Percentiles rank a stretch among this genome's conserved stretches.
phyloP scores from a whole-genome alignment of 1,140 invertebrate species.

The Pogonomyrmex barbatus region DNA sequence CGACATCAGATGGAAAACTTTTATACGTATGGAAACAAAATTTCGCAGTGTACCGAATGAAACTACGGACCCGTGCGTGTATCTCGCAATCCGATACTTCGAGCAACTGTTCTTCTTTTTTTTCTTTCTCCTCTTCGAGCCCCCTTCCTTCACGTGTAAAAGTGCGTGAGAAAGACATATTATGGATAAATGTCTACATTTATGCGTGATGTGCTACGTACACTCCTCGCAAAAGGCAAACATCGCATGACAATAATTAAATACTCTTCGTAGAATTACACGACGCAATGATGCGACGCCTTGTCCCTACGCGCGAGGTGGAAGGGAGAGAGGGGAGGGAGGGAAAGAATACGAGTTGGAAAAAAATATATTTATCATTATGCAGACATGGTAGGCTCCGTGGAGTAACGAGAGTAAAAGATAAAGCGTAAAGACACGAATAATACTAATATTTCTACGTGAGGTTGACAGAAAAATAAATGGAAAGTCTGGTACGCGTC shows the following conservation, averaged over 20 bases:
- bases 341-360: too few relatives aligned
- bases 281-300: background rate
- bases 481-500: background rate
- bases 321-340: background rate
- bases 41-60: background rate
- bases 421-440: background rate
- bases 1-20: background rate
- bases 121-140: background rate
- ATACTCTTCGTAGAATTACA: background rate
- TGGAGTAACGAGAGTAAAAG: background rate
- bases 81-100: background rate
- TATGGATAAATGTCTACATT: background rate
- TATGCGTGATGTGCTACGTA: background rate
- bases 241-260: constrained; percentile 23
- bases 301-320: background rate
- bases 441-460: background rate
- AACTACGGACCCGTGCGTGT: background rate
- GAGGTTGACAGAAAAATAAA: background rate
- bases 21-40: too few relatives aligned
- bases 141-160: background rate
- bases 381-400: background rate
- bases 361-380: background rate
- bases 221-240: background rate
- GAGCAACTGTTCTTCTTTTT: background rate
- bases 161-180: background rate